Evolutionary conservation across 2,888 invertebrate genomes (phyloP).

Genomic region (Sepiola atlantica): DNA sequence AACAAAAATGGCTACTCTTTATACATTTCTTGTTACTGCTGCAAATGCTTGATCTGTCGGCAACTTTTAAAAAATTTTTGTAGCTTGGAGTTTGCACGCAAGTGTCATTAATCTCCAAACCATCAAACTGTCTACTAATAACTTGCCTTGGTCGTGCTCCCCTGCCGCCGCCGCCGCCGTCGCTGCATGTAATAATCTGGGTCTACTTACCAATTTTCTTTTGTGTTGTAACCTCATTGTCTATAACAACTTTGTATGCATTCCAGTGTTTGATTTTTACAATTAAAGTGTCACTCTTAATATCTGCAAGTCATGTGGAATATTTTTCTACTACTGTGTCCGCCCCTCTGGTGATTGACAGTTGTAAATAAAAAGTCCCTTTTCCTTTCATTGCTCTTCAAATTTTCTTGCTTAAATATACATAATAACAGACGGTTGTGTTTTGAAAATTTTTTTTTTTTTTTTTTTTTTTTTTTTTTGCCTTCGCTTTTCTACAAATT

Average conservation of each 20-base stretch:
- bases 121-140: not conserved
- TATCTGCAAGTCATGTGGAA: constrained; percentile 43
- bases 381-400: constrained; percentile 40
- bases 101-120: not conserved
- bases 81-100: not conserved
- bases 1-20: not conserved
- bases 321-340: constrained; percentile 41
- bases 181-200: not conserved
- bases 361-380: constrained; percentile 38
- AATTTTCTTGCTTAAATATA: not conserved
- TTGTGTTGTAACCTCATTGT: not conserved
- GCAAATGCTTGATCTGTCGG: not conserved
- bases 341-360: constrained; percentile 33
- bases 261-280: constrained; percentile 40
- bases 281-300: not conserved
- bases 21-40: not conserved
- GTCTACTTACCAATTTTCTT: not conserved
- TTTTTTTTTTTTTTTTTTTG: too few relatives aligned
- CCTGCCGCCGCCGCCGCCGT: not conserved
- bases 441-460: too few relatives aligned
- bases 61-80: not conserved
- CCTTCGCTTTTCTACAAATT: too few relatives aligned
- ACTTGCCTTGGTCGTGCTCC: not conserved
- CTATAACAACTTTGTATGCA: constrained; percentile 44
- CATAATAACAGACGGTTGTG: not conserved